Conservation (phyloP, 2,888 invertebrate species). For the Brenthis hecate region DNA sequence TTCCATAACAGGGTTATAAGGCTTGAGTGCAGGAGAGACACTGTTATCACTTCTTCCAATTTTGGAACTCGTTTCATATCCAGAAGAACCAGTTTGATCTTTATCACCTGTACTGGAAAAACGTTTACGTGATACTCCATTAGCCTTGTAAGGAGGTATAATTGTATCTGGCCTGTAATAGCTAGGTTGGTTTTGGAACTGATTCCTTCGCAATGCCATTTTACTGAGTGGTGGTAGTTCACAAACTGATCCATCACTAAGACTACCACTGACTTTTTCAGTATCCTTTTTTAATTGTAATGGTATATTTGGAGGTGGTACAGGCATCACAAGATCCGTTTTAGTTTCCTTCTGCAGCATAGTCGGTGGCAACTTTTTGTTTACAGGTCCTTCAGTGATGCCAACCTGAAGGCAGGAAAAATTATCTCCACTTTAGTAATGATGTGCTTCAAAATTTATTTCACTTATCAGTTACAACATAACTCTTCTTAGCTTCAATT, state of each 20-base stretch:
- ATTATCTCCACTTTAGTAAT: constrained; percentile 82
- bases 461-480: constrained; percentile 62
- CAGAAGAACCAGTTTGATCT: constrained; percentile 63
- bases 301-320: constrained; percentile 54
- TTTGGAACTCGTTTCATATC: constrained; percentile 67
- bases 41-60: constrained; percentile 53
- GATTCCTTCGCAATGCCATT: constrained; percentile 57
- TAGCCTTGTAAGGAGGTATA: constrained; percentile 51
- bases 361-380: constrained; percentile 76
- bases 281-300: constrained; percentile 51
- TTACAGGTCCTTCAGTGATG: constrained; percentile 80
- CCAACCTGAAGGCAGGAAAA: constrained; percentile 83
- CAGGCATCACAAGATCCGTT: constrained; percentile 61
- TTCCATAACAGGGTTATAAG: constrained; percentile 71
- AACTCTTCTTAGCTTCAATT: constrained; percentile 78
- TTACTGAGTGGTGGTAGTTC: constrained; percentile 59
- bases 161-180: constrained; percentile 50
- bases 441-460: constrained; percentile 75
- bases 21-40: constrained; percentile 51
- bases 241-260: constrained; percentile 72
- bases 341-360: constrained; percentile 70
- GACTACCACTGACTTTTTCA: constrained; percentile 60
- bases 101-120: constrained; percentile 61
- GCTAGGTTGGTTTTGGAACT: constrained; percentile 48
- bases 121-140: constrained; percentile 59